phyloP scores from a whole-genome alignment of 2,113 vertebrate species.

The Chauna torquata region DNA sequence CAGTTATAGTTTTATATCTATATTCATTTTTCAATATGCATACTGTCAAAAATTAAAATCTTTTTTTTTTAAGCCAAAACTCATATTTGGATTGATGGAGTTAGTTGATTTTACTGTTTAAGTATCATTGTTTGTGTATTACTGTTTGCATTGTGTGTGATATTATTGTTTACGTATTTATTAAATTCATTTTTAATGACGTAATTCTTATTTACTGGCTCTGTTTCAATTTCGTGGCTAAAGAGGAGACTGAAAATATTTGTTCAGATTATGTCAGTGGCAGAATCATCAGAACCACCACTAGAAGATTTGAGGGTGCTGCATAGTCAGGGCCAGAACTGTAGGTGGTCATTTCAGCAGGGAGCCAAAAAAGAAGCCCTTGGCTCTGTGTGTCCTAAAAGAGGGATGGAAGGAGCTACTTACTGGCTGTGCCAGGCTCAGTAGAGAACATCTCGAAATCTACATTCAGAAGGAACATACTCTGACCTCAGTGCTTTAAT shows the following conservation, averaged over 20 bases:
- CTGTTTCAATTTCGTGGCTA: background rate
- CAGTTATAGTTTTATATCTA: background rate
- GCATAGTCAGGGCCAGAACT: background rate
- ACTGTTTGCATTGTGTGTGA: background rate
- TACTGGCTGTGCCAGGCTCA: background rate
- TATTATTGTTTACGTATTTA: background rate
- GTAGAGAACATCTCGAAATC: background rate
- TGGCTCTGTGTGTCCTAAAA: background rate
- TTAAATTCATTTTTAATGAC: background rate
- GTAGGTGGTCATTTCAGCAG: background rate
- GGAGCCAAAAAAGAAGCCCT: background rate
- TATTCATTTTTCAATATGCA: background rate
- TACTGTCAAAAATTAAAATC: background rate
- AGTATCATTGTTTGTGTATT: background rate
- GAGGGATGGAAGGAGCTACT: background rate
- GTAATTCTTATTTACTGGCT: background rate
- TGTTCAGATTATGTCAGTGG: background rate
- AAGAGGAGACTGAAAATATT: background rate
- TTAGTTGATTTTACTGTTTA: background rate
- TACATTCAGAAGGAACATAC: background rate
- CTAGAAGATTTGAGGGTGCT: fast-evolving
- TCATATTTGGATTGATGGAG: background rate
- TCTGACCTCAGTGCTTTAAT: background rate
- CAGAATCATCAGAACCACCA: background rate
- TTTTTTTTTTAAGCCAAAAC: background rate